Conservation (phyloP, 1,140 invertebrate genomes). For the Microplitis demolitor region DNA sequence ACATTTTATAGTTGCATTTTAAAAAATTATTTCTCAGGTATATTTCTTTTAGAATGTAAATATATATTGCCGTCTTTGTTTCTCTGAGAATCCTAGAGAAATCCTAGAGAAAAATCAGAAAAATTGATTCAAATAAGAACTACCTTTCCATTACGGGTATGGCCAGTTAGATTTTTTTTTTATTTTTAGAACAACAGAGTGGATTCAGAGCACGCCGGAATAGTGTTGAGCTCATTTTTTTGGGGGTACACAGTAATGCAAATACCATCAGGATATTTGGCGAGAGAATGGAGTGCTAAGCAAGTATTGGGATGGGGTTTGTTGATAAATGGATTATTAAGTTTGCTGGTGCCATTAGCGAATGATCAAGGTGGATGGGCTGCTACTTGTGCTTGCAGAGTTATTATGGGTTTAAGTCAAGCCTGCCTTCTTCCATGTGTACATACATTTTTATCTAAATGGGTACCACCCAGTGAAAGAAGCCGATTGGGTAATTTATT, state of each 20-base stretch:
- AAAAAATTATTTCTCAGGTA: too few species aligned
- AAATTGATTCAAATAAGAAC: neutral
- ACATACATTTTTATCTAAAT: conserved; percentile 69
- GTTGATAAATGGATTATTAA: conserved; percentile 66
- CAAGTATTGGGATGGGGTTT: conserved; percentile 67
- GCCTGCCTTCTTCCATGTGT: conserved; percentile 70
- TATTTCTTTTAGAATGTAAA: too few species aligned
- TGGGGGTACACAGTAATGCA: conserved; percentile 73
- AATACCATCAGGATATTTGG: conserved; percentile 64
- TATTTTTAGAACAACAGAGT: conserved; percentile 59
- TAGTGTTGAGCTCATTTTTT: conserved; percentile 72
- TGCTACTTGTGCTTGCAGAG: conserved; percentile 61
- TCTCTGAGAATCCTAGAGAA: too few species aligned
- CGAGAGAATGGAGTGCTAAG: conserved; percentile 63
- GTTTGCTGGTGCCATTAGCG: conserved; percentile 47
- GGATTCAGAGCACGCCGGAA: conserved; percentile 62
- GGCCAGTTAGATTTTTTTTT: neutral
- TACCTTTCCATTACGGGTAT: neutral
- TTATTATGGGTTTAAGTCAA: conserved; percentile 70
- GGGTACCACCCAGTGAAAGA: conserved; percentile 62
- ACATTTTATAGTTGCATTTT: too few species aligned
- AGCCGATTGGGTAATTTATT: conserved; percentile 50
- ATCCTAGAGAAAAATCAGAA: too few species aligned
- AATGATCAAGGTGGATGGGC: conserved; percentile 54
- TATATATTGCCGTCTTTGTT: too few species aligned